Evolutionary conservation across 1,140 invertebrate genomes (phyloP), one percentile per base, ranked within the genome.

Genomic region (Ectropis grisescens): DNA sequence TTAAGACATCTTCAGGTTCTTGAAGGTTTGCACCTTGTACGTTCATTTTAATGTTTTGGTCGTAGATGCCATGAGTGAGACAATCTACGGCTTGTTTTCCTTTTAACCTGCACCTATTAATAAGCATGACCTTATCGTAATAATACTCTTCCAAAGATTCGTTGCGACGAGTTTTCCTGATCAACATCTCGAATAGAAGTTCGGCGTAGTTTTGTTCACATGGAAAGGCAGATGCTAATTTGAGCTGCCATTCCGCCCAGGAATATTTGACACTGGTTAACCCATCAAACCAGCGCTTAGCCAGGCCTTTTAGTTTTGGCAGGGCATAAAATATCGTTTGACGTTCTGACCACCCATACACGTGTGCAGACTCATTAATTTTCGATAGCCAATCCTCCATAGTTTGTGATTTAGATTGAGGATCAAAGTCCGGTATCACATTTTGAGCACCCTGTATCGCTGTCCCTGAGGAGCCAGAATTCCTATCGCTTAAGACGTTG

Each of bases 371-470:
- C 29, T 30, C 29, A n/a, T 30, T 30, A 2, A 30, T 14, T 10
- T 30, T 30, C n/a, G 13, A n/a, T 6, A 30, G 12, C 29, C 29
- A 30, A 12, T 10, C 15, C 9, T n/a, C 9, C n/a, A 30, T 30
- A 2, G 13, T 13, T 15, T 30, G 29, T 6, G 13, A 9, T 14
- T 29, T 29, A 2, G 9, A n/a, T 14, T 11, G 8, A 29, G 12
- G 28, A 8, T 29, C 14, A 10, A 30, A 30, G 7, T 30, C 29
- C 2, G 29, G 29, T 14, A 19, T 19, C 3, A 19, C 8, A 8
- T 19, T 19, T 19, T 19, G n/a, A n/a, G n/a, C n/a, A n/a, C n/a
- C n/a, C n/a, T n/a, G n/a, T n/a, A n/a, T n/a, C n/a, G n/a, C n/a
- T n/a, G n/a, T n/a, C n/a, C n/a, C n/a, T n/a, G n/a, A n/a, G n/a